Percentiles rank a stretch among this genome's conserved stretches.
Evolutionary conservation across 2,113 vertebrate species (phyloP).

Genomic region (Cryptomyrus ogoouensis): DNA sequence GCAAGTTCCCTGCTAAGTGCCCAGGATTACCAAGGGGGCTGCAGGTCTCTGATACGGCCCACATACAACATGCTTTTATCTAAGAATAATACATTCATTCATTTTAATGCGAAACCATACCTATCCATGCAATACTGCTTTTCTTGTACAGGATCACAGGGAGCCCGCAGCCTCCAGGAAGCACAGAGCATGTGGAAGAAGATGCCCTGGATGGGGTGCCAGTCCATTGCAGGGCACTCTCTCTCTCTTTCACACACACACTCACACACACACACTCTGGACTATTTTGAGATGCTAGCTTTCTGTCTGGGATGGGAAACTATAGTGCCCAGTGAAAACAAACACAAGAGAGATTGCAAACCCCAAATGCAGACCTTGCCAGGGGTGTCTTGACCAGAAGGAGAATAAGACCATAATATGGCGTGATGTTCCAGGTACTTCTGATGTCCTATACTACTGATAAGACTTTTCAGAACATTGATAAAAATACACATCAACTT

Average conservation of each 20-base stretch:
- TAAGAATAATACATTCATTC: background rate
- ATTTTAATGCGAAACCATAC: background rate
- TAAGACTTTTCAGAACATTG: background rate
- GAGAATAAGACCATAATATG: background rate
- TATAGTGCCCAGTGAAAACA: background rate
- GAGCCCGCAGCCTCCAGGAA: background rate
- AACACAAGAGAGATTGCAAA: background rate
- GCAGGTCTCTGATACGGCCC: background rate
- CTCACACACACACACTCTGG: background rate
- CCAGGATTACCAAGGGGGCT: background rate
- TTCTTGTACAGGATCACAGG: background rate
- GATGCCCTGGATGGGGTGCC: background rate
- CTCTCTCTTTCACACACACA: background rate
- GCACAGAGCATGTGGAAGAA: background rate
- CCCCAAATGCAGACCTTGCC: background rate
- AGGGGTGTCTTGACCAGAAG: background rate
- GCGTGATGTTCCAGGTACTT: background rate
- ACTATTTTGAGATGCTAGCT: background rate
- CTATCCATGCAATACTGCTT: background rate
- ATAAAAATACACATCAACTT: background rate
- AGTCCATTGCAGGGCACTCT: background rate
- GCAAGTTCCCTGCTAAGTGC: background rate
- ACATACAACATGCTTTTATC: background rate
- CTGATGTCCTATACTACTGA: background rate
- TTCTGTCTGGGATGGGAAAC: background rate